Base-by-base conservation (phyloP, 2,888 invertebrate species). In the Brenthis hecate region DNA sequence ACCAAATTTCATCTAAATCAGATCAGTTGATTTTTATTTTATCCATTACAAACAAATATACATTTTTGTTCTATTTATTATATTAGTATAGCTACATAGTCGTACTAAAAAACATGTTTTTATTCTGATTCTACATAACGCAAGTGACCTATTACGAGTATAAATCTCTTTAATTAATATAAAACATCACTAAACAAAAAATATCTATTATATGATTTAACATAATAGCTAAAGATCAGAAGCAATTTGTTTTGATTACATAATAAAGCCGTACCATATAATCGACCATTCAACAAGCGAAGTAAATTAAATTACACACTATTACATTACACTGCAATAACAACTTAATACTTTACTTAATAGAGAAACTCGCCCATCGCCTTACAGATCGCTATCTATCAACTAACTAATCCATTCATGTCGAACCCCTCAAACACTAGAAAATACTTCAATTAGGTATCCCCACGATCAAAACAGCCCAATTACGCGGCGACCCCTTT, bases 371-470 rank as follows among this genome's bases (percentile, higher is more conserved):
- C 75, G 72, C 75, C 76, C 76, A 76, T 72, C 71, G 69, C 68
- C 79, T 84, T 83, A 78, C 82, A 80, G 87, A 87, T 86, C 85
- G 85, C 86, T 89, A 89, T 86, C 86, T 73, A 58, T 69, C 71
- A 74, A 78, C 81, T 90, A 89, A 90, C 89, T 89, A 89, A 87
- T 90, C 88, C 81, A 91, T 89, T 89, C 88, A 89, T 74, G 73
- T 72, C 77, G 79, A 80, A 86, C 88, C 86, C 88, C 81, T 79
- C 86, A 85, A 87, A 86, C 86, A 84, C 78, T 81, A 84, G 85
- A 87, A 86, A 89, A 88, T 88, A 89, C 88, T 88, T 84, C 88
- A 89, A 90, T 91, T 91, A 88, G 84, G 71, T 74, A 74, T 69
- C 75, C 76, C 78, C 76, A 71, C 85, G 82, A 89, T 88, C 89